A percentile compares a stretch with the other conserved stretches of the same genome.
Evolutionary conservation across 2,113 vertebrate genomes (phyloP).

Genomic region (Coracopsis vasa): DNA sequence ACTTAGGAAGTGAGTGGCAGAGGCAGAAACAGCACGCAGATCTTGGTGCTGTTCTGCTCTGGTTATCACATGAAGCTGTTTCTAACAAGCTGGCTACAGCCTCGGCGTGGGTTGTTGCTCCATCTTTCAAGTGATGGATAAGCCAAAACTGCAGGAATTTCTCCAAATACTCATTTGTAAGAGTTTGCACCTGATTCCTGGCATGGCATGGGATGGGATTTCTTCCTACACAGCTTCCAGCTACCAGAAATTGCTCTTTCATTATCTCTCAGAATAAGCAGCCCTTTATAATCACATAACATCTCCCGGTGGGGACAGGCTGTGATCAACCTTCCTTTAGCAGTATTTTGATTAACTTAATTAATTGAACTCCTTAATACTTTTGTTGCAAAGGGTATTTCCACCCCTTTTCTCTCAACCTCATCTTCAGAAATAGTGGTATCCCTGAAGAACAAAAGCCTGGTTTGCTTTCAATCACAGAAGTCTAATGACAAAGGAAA

Average conservation of each 20-base stretch:
- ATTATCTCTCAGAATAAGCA: neutral
- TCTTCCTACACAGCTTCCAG: neutral
- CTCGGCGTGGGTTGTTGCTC: fast-evolving
- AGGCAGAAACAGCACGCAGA: too few relatives aligned
- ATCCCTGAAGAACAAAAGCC: neutral
- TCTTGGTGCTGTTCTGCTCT: neutral
- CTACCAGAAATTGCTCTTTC: neutral
- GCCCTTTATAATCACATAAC: neutral
- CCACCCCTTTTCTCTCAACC: neutral
- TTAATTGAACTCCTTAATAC: neutral
- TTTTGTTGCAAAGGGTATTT: neutral
- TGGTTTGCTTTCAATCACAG: neutral
- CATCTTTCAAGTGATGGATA: neutral
- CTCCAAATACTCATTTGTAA: neutral
- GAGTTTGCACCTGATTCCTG: neutral
- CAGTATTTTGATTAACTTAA: constrained; percentile 11
- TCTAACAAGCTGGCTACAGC: neutral
- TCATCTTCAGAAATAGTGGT: neutral
- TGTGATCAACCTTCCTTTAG: neutral
- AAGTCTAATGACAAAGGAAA: neutral
- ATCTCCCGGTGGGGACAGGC: neutral
- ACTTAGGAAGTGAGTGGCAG: neutral
- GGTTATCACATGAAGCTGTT: neutral
- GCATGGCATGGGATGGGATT: neutral
- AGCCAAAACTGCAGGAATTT: neutral